Evolutionary conservation across 2,888 invertebrate genomes (phyloP), one percentile per base, ranked within the genome.

Genomic region (Rhingia rostrata): DNA sequence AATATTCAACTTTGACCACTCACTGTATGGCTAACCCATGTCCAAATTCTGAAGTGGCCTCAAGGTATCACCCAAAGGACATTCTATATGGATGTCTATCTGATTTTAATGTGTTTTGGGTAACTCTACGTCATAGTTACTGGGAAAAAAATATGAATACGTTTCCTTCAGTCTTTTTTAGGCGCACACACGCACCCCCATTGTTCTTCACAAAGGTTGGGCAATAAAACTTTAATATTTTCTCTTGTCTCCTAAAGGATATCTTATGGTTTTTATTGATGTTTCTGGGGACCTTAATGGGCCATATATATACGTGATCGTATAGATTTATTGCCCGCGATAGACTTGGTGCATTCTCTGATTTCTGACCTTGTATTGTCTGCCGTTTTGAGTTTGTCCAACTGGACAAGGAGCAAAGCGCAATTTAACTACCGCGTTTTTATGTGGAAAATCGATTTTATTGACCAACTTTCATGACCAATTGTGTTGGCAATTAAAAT

Each of bases 211-310:
- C 74, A 81, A 81, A 22, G 22, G 22, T 22, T 63, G 51, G 75
- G 45, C 64, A 64, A 70, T 81, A 80, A 81, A 72, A 69, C 45
- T 75, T 75, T 81, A 75, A 69, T 67, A 77, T 77, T 74, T 72
- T n/a, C 41, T 35, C 33, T 54, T 47, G 39, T 39, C 64, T 37
- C 45, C 30, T n/a, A 58, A 81, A 69, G 61, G 75, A 73, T 73
- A 81, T 70, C 70, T 32, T 75, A 60, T 43, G 64, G 9, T 43
- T 75, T 81, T 81, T 81, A 81, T 81, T 67, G 69, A 74, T 81
- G 56, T 64, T 51, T 53, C 64, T 64, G 43, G 60, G 69, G 51
- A 69, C 69, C 63, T 41, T 81, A 80, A 80, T 80, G 80, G 80
- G 73, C 63, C 80, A 6, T 45, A 66, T 79, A 72, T 49, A 61